Evolutionary conservation across 2,797 vertebrate species (phyloP).

Genomic region (Hemitrygon akajei): DNA sequence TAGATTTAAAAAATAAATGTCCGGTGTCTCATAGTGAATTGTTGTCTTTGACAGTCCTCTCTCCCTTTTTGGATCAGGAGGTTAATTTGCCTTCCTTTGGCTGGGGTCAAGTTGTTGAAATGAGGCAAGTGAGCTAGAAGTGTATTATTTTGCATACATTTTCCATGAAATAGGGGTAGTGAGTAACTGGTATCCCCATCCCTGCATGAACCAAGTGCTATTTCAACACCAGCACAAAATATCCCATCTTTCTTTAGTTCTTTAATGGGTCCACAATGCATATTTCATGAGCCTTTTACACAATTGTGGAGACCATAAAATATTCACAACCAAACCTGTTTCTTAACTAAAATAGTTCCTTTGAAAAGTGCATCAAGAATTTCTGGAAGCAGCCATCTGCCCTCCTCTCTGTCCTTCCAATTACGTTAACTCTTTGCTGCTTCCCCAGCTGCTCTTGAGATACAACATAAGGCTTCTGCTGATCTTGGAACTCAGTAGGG

Average conservation of each 20-base stretch:
- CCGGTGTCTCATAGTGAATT: not conserved
- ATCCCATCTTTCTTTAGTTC: not conserved
- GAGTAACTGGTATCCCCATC: not conserved
- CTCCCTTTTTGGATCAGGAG: not conserved
- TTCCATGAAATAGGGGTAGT: not conserved
- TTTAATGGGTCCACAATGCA: constrained; percentile 22
- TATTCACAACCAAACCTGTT: constrained; percentile 18
- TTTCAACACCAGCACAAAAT: not conserved
- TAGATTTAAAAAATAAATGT: not conserved
- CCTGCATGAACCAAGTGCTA: not conserved
- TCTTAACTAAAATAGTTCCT: constrained; percentile 10
- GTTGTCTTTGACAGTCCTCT: not conserved
- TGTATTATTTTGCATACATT: not conserved
- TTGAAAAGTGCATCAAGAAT: constrained; percentile 17
- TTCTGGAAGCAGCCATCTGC: constrained; percentile 16
- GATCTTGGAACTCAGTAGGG: not conserved
- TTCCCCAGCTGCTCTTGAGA: not conserved
- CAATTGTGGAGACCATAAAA: constrained; percentile 8
- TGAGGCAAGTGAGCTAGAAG: not conserved
- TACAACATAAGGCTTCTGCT: not conserved
- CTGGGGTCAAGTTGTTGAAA: not conserved
- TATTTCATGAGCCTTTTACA: not conserved
- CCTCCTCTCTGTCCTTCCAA: not conserved
- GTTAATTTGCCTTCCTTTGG: not conserved
- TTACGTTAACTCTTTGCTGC: not conserved